Evolutionary conservation across 2,797 vertebrate genomes (phyloP), one percentile per base, ranked within the genome.

Genomic region (Tinamus major): DNA sequence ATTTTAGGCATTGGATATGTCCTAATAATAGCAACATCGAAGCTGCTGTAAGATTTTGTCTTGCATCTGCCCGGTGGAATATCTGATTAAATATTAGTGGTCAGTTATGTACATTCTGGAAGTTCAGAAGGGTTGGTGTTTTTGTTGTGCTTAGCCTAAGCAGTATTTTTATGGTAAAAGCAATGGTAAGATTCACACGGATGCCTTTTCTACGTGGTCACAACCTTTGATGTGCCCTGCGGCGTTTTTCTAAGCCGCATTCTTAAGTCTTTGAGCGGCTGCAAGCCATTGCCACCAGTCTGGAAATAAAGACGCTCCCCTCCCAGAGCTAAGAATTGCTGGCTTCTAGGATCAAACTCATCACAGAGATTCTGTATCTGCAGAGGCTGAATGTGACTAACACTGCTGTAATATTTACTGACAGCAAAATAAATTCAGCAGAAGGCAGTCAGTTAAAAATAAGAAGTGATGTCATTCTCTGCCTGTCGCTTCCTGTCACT

Each of bases 391-490:
- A 83, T 72, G 37, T 67, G 86, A 81, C 84, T 92, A 91, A 85
- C 35, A 4, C 68, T 87, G 64, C 69, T 82, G 24, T 75, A 78
- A 69, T 92, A 94, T 75, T 79, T 92, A 61, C 75, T 90, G 84
- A 80, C 65, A 89, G 75, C 58, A 78, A 79, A 92, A 92, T 83
- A 85, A 92, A 92, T 76, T 85, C 90, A 87, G n/a, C 72, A 92
- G 81, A 85, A 93, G 78, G 58, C 85, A 92, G 64, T 10, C 53
- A 49, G 85, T 94, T 95, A 95, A 95, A 95, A 95, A 95, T 89
- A 93, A 85, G 81, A 83, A 86, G 37, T 93, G 93, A 94, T 92
- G 91, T 95, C 91, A 95, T 92, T 89, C 79, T 90, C 58, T 93
- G 91, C 87, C 95, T 96, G 84, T 92, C 92, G 71, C 80, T 86